These are phyloP conservation scores for Diorhabda sublineata DNA, from an alignment of 1,140 invertebrate genomes.

Conservation along the genomic window DNA sequence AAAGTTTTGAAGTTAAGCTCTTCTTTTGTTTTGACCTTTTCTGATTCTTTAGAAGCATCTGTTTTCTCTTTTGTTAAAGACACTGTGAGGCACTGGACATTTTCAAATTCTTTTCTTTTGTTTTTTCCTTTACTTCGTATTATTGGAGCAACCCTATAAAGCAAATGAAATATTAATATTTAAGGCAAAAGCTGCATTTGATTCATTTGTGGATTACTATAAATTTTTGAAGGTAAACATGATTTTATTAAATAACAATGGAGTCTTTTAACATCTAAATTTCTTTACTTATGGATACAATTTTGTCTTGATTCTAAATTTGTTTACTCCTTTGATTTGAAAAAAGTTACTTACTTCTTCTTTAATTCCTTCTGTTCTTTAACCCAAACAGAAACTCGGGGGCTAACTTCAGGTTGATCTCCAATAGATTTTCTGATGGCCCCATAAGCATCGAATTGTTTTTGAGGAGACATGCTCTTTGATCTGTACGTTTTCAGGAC, in stretches of 20 bases:
- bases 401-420: slow-evolving; percentile 17
- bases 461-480: slow-evolving; percentile 24
- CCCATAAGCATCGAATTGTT: not conserved
- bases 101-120: not conserved
- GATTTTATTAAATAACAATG: too few species aligned
- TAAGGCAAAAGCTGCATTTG: too few species aligned
- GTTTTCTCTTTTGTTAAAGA: not conserved
- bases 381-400: slow-evolving; percentile 26
- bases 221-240: too few species aligned
- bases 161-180: too few species aligned
- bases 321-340: too few species aligned
- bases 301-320: too few species aligned
- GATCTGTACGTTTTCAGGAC: slow-evolving; percentile 34
- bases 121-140: not conserved
- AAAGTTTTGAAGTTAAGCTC: not conserved
- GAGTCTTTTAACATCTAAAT: too few species aligned
- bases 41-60: not conserved
- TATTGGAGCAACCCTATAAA: too few species aligned
- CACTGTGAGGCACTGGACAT: not conserved
- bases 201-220: too few species aligned
- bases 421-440: slow-evolving; percentile 24
- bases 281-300: too few species aligned
- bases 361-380: slow-evolving; percentile 22
- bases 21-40: not conserved
- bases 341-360: not conserved